Base-by-base conservation (phyloP, 2,113 vertebrate genomes). In the Amphiprion percula region DNA sequence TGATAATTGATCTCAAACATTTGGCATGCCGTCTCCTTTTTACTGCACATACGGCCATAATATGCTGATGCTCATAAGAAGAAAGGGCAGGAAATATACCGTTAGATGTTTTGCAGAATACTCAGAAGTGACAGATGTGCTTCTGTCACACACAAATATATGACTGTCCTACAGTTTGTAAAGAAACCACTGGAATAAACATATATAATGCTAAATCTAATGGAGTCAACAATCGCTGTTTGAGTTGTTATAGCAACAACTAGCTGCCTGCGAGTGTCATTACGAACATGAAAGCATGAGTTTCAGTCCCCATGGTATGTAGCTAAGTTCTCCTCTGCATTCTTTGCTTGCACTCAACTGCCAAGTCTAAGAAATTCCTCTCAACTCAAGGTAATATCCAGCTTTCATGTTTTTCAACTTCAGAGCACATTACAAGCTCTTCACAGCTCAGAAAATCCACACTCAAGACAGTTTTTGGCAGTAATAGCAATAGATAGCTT, bases 1-100 rank as follows among this genome's bases (percentile, higher is more conserved):
- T 62, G 86, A 83, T 90, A 92, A 91, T 89, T 89, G 72, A 93
- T 88, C 70, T 84, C 84, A 87, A 89, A 83, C 88, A 86, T 93
- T 92, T 91, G 91, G 81, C 61, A 59, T 41, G 65, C 70, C 17
- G 16, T 77, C 64, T 33, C 37, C 23, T 76, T 47, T 68, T 54
- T 52, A 54, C 66, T 80, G 82, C 86, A 88, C 92, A 92, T 87
- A 77, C 90, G 90, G 89, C 58, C 33, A 41, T 86, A 83, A 85
- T 88, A 85, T 90, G 85, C 74, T 67, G 64, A 79, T 66, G 77
- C 69, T 85, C 67, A 85, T 66, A 70, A 68, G 77, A 65, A 69
- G 76, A 79, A 80, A 54, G 79, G 16, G 26, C 60, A 54, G 66
- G 86, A 93, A 91, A 87, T 90, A 61, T 74, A 79, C 69, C 62